Conservation (phyloP, 2,888 invertebrate genomes). For the Brassicogethes aeneus region DNA sequence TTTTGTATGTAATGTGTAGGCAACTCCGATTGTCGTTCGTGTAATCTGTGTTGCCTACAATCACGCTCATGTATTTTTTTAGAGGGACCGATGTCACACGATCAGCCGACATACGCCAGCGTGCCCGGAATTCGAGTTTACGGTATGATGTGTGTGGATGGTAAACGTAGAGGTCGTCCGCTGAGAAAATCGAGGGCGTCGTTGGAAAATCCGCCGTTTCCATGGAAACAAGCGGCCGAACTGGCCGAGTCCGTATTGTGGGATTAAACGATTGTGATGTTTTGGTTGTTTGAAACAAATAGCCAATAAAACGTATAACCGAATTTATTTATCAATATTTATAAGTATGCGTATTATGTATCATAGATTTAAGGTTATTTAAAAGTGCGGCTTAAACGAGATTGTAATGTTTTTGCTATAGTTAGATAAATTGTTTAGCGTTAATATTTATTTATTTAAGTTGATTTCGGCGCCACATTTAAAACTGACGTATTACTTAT, state of each 20-base stretch:
- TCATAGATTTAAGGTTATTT: not conserved
- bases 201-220: conserved; percentile 53
- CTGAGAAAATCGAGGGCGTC: conserved; percentile 41
- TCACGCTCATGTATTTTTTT: no score
- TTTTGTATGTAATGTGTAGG: no score
- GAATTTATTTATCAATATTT: not conserved
- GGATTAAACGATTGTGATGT: conserved; percentile 46
- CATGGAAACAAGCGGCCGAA: conserved; percentile 69
- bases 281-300: no score
- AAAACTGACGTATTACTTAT: conserved; percentile 6
- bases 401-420: not conserved
- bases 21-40: no score
- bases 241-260: conserved; percentile 59
- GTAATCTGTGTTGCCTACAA: no score
- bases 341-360: not conserved
- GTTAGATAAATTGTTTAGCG: not conserved
- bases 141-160: conserved; percentile 84
- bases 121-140: conserved; percentile 89
- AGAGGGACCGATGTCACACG: conserved; percentile 93
- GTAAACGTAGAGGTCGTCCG: conserved; percentile 36
- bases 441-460: no score
- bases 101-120: conserved; percentile 88
- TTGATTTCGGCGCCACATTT: conserved; percentile 5
- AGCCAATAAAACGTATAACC: not conserved
- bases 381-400: conserved; percentile 1